Base-by-base conservation (phyloP, 2,797 vertebrate genomes). In the Typhlichthys subterraneus region DNA sequence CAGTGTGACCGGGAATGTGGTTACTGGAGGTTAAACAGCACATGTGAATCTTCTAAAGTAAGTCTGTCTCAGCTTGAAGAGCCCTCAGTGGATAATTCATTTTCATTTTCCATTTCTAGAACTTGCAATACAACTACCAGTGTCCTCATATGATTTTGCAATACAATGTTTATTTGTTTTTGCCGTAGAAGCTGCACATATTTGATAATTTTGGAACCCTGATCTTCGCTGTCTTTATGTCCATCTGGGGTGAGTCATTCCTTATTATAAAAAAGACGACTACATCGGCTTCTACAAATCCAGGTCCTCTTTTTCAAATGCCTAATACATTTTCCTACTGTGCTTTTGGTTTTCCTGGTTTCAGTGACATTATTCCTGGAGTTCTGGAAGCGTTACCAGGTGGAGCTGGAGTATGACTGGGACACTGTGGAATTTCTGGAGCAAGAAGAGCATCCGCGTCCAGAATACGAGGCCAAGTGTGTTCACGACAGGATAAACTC, bases 151-250 rank as follows among this genome's bases (percentile, higher is more conserved):
- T 29, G 23, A 8, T 55, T 38, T n/a, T 12, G 29, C 12, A 15
- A 3, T 1, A 47, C 2, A 0, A 49, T 7, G 23, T 52, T 47
- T 33, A 53, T 61, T 23, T 51, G 65, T 57, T 53, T 85, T 46
- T 87, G 73, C 92, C 90, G 45, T 85, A 99, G 97, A 96, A 94
- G 90, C 92, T 99, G 54, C 96, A 93, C 76, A 92, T 98, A 88
- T 99, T 99, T 91, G 96, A 99, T 88, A 97, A 96, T 85, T 98
- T 90, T 91, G 96, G 95, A 75, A 99, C 96, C 0, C 82, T 99
- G 74, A 88, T 97, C 58, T 99, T 98, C 90, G 96, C 97, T 13
- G 93, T 97, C 63, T 98, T 99, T 84, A 99, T 99, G 96, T 93
- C 95, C 66, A 82, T 98, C 74, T 98, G 97, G 97, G 95, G 97